phyloP scores from a whole-genome alignment of 2,888 invertebrate species.

The Carcina quercana region DNA sequence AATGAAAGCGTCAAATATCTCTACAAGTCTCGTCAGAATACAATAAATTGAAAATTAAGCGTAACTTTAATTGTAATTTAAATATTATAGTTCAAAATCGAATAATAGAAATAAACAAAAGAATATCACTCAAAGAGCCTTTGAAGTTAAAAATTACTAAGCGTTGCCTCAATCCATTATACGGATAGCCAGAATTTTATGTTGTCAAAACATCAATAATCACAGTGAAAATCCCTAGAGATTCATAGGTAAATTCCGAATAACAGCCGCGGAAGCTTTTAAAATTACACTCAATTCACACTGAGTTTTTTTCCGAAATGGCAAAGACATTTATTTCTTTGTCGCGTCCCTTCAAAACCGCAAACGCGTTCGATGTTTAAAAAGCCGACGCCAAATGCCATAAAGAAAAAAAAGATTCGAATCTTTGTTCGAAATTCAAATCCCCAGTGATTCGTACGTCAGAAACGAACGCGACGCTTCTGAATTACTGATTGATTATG shows the following conservation, averaged over 20 bases:
- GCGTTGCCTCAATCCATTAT: constrained; percentile 37
- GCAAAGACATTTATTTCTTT: constrained; percentile 44
- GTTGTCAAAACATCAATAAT: constrained; percentile 71
- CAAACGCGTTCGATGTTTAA: constrained; percentile 44
- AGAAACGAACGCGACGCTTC: constrained; percentile 42
- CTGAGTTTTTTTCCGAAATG: constrained; percentile 20
- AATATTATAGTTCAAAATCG: too few relatives aligned
- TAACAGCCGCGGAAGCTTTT: constrained; percentile 65
- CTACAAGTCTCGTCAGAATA: too few relatives aligned
- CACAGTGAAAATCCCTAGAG: constrained; percentile 39
- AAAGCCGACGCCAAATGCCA: constrained; percentile 27
- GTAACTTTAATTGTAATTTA: too few relatives aligned
- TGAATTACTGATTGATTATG: constrained; percentile 71
- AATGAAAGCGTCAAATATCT: too few relatives aligned
- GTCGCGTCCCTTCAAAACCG: constrained; percentile 49
- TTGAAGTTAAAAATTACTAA: too few relatives aligned
- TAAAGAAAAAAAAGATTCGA: constrained; percentile 48
- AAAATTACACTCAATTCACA: constrained; percentile 68
- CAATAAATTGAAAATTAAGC: too few relatives aligned
- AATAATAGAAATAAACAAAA: too few relatives aligned
- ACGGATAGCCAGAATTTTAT: constrained; percentile 37
- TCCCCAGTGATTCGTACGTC: constrained; percentile 58
- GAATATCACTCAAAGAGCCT: too few relatives aligned
- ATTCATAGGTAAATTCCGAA: constrained; percentile 44
- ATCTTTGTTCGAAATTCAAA: constrained; percentile 58